Conservation (phyloP, 2,113 vertebrate genomes). For the Motacilla tschutschensis region DNA sequence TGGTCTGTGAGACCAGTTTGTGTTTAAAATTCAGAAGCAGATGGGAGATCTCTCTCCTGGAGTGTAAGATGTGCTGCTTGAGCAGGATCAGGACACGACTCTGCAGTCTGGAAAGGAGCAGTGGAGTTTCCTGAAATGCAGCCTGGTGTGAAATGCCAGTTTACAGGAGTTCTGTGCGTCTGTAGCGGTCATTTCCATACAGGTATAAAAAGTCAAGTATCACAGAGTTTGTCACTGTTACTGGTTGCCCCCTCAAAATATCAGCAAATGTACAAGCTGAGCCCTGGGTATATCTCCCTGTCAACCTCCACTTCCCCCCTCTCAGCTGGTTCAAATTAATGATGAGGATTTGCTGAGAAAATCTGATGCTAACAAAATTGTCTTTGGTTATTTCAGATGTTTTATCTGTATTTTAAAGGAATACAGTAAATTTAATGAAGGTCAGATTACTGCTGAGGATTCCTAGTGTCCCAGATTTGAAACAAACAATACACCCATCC, state of each 20-base stretch:
- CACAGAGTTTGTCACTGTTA: not conserved
- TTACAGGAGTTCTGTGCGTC: slow-evolving; percentile 18
- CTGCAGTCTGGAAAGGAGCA: not conserved
- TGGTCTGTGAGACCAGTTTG: not conserved
- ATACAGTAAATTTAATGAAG: not conserved
- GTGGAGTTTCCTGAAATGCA: not conserved
- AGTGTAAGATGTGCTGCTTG: not conserved
- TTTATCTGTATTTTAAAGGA: not conserved
- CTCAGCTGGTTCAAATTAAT: not conserved
- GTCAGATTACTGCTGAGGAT: not conserved
- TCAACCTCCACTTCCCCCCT: not conserved
- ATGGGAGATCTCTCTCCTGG: not conserved
- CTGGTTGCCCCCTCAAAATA: accelerated
- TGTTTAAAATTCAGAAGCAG: not conserved
- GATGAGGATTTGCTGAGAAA: not conserved
- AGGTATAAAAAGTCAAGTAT: not conserved
- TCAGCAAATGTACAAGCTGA: not conserved
- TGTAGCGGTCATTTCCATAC: not conserved
- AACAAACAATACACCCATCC: not conserved
- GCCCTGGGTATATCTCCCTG: not conserved
- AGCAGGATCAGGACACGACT: not conserved
- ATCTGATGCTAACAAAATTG: not conserved
- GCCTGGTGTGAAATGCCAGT: not conserved
- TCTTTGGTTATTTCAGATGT: not conserved
- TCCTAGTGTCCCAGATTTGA: not conserved